Conservation (phyloP, 2,113 vertebrate species). For the Cinclus cinclus region DNA sequence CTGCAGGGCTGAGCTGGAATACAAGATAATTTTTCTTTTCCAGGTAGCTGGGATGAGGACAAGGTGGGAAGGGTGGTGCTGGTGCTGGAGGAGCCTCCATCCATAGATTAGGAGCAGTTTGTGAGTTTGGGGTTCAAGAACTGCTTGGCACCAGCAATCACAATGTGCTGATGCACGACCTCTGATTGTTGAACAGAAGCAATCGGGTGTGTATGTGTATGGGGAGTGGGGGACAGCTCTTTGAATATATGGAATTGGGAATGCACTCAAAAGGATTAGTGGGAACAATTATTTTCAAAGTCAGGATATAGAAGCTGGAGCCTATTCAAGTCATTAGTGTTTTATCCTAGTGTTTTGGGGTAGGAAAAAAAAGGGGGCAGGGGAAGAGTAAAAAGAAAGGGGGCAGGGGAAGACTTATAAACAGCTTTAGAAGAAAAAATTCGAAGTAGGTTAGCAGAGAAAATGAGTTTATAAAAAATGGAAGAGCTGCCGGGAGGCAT, state of each 20-base stretch:
- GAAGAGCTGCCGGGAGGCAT: slow-evolving; percentile 49
- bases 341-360: neutral
- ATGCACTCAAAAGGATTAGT: slow-evolving; percentile 49
- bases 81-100: neutral
- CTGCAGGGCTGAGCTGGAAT: slow-evolving; percentile 14
- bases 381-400: neutral
- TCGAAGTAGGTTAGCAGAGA: slow-evolving; percentile 64
- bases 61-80: accelerated
- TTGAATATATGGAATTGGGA: slow-evolving; percentile 32
- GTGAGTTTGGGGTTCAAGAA: neutral
- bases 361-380: too few species aligned
- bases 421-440: slow-evolving; percentile 18
- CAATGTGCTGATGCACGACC: slow-evolving; percentile 1
- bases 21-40: neutral
- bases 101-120: neutral
- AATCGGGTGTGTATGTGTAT: neutral
- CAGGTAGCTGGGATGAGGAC: neutral
- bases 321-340: neutral
- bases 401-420: neutral
- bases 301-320: neutral
- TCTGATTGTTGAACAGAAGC: neutral
- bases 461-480: slow-evolving; percentile 61
- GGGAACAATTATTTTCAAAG: slow-evolving; percentile 48
- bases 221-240: neutral
- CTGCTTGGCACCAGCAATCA: neutral